phyloP scores from a whole-genome alignment of 1,140 invertebrate species.

The Whitmania pigra region DNA sequence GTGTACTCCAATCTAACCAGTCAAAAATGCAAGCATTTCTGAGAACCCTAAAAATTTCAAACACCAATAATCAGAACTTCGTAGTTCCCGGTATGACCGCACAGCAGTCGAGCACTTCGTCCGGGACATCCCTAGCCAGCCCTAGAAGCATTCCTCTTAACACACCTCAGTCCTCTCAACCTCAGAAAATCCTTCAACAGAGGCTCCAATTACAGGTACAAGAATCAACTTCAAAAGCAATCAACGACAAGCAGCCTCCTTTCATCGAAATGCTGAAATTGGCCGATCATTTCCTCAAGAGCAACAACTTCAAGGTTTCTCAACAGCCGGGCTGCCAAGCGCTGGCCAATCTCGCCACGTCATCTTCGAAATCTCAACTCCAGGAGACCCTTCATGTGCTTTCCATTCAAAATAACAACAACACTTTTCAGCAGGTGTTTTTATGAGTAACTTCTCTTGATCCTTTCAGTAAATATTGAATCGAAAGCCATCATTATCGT shows the following conservation, averaged over 20 bases:
- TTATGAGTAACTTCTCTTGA: too few relatives aligned
- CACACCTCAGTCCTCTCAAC: neutral
- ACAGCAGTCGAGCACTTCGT: neutral
- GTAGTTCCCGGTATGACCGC: neutral
- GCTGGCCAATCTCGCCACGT: too few relatives aligned
- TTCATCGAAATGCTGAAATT: constrained; percentile 17
- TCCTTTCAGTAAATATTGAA: too few relatives aligned
- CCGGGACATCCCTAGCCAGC: neutral
- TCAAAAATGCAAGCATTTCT: constrained; percentile 9
- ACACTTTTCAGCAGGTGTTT: too few relatives aligned
- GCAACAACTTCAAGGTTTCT: neutral
- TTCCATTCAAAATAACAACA: too few relatives aligned
- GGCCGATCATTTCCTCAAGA: constrained; percentile 18
- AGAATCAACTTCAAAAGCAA: neutral
- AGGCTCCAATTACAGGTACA: neutral
- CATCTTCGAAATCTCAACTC: too few relatives aligned
- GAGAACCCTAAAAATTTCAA: constrained; percentile 6
- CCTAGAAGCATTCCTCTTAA: neutral
- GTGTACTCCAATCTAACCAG: neutral
- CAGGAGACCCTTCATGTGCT: too few relatives aligned
- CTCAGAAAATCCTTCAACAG: neutral
- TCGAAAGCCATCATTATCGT: too few relatives aligned
- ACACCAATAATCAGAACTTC: neutral
- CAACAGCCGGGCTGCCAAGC: neutral
- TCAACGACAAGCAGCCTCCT: neutral